Base-by-base conservation (phyloP, 2,797 vertebrate genomes). In the Thripadectes ignobilis region DNA sequence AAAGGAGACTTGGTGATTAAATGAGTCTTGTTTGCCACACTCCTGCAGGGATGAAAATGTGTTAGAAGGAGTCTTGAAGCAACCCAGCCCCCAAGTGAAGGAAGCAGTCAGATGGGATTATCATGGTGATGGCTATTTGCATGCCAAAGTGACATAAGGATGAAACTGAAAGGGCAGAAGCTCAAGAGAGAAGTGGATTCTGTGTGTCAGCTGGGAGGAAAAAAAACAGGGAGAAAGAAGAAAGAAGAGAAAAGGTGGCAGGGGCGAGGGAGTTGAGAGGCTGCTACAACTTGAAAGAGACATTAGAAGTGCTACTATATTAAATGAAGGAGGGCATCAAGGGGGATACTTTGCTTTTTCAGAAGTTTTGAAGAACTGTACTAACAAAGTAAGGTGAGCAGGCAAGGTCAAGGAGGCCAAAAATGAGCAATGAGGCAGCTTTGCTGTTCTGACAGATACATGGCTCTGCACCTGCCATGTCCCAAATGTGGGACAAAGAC, bases 351-450 rank as follows among this genome's bases (percentile, higher is more conserved):
- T 81, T 58, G 57, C 38, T 85, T 92, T 96, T 89, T 81, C 55
- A 39, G 39, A 85, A 82, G 52, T 95, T 92, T 74, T 83, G 82
- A 89, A 78, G 89, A 84, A 68, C 62, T 57, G 51, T 39, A 15
- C 66, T 84, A 73, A 96, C 65, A 92, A 91, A 95, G 51, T 38
- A 62, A 92, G 79, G 85, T 51, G 65, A 92, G 48, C 52, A 84
- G 12, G 38, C 52, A 69, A 91, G 95, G 93, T 94, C 92, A 78
- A 78, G 73, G 34, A 69, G 85, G 85, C 69, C 76, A 93, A 73
- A 95, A 94, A 88, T 92, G 95, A 96, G 76, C 62, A 89, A 86
- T 91, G 93, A 95, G 92, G 48, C 91, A 72, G 87, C 43, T 89
- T 87, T 83, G 7, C 43, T 76, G 38, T 23, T 91, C 51, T 95